Conservation (phyloP, 2,888 invertebrate genomes). For the Pachydiplax longipennis region DNA sequence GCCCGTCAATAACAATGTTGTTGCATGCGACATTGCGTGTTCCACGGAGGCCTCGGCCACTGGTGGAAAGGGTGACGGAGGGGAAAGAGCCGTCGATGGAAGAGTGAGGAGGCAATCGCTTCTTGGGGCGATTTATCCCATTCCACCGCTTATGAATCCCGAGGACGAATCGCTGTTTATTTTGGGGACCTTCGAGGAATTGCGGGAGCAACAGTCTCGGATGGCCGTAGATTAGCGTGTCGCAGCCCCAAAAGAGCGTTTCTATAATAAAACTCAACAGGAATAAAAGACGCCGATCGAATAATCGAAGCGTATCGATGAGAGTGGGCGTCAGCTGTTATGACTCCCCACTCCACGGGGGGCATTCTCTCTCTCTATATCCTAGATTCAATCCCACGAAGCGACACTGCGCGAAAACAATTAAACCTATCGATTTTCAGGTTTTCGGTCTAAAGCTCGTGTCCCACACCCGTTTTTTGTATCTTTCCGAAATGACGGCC, state of each 20-base stretch:
- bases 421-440: background rate
- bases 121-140: background rate
- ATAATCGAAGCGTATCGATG: no score
- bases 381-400: background rate
- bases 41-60: background rate
- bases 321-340: background rate
- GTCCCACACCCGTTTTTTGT: background rate
- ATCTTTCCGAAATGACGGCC: background rate
- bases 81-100: background rate
- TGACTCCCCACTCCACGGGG: background rate
- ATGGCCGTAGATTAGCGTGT: background rate
- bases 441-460: background rate
- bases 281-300: background rate
- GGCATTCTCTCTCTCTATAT: background rate
- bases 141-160: background rate
- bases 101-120: background rate
- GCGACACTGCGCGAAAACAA: background rate
- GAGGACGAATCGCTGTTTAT: no score
- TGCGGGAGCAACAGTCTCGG: background rate
- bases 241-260: background rate
- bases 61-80: background rate
- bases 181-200: no score
- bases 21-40: constrained; percentile 44
- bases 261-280: background rate
- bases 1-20: constrained; percentile 42